Evolutionary conservation across 2,113 vertebrate genomes (phyloP).

Genomic region (Menidia beryllina): DNA sequence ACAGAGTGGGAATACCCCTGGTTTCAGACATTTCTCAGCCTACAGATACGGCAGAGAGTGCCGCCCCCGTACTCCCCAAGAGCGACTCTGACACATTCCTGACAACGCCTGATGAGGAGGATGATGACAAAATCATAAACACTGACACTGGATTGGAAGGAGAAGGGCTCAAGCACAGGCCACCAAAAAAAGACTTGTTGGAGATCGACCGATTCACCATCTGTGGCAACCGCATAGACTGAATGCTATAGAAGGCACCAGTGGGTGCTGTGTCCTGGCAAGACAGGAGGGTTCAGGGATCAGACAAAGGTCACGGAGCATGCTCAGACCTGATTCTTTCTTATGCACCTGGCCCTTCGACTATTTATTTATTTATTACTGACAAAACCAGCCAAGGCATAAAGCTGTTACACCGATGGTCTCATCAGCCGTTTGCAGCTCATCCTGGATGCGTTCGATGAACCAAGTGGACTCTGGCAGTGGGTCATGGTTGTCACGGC

Average conservation of each 20-base stretch:
- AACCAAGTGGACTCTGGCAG: slow-evolving; percentile 22
- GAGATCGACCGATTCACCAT: slow-evolving; percentile 99
- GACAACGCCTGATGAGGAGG: slow-evolving; percentile 95
- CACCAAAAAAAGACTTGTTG: slow-evolving; percentile 93
- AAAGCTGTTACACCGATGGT: slow-evolving; percentile 61
- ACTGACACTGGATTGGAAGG: slow-evolving; percentile 77
- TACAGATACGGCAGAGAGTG: slow-evolving; percentile 78
- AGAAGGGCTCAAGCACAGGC: slow-evolving; percentile 87
- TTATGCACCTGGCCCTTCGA: slow-evolving; percentile 57
- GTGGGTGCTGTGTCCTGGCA: slow-evolving; percentile 28
- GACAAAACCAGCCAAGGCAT: slow-evolving; percentile 69
- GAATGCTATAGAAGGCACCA: slow-evolving; percentile 52
- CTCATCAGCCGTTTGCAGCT: slow-evolving; percentile 36
- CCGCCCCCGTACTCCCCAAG: slow-evolving; percentile 84
- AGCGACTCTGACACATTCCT: slow-evolving; percentile 93
- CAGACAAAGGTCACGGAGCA: slow-evolving; percentile 53
- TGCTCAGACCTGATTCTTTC: slow-evolving; percentile 48
- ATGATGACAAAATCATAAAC: slow-evolving; percentile 84
- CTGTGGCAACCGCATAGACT: slow-evolving; percentile 98
- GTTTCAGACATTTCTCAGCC: slow-evolving; percentile 84
- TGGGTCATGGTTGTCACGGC: slow-evolving; percentile 11
- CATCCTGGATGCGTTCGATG: slow-evolving; percentile 15
- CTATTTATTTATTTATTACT: slow-evolving; percentile 83
- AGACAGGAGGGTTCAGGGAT: slow-evolving; percentile 61
- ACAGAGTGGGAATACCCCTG: slow-evolving; percentile 79